A percentile compares a stretch with the other conserved stretches of the same genome.
These are phyloP conservation scores for Poecilia latipinna DNA, from an alignment of 2,113 vertebrate genomes.

Conservation along the genomic window DNA sequence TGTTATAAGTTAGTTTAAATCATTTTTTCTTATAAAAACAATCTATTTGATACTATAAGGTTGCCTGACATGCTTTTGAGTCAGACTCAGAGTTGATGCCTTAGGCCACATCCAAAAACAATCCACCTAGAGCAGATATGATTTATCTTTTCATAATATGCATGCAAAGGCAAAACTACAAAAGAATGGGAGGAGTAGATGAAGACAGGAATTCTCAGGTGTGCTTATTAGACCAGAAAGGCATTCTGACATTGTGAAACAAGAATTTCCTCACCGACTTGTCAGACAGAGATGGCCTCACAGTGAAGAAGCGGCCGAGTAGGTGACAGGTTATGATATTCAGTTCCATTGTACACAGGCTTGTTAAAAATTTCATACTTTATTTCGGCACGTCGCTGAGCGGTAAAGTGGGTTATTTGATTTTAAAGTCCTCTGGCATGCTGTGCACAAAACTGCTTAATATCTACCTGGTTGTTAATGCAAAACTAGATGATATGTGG, in stretches of 20 bases:
- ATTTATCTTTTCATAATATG: background rate
- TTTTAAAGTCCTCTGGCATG: background rate
- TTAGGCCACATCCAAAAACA: background rate
- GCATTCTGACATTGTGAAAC: conserved; percentile 54
- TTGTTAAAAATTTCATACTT: background rate
- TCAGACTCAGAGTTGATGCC: background rate
- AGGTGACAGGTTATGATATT: background rate
- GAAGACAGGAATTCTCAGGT: conserved; percentile 13
- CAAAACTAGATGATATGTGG: too few species aligned
- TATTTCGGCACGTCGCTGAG: background rate
- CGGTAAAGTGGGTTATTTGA: background rate
- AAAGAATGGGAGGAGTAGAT: background rate
- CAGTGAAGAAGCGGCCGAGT: background rate
- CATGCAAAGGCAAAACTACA: background rate
- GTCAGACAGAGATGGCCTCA: conserved; percentile 20
- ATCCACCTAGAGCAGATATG: conserved; percentile 22
- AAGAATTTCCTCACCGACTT: conserved; percentile 23
- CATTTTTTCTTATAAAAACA: background rate
- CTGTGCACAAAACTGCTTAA: background rate
- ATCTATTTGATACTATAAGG: background rate
- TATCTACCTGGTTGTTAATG: too few species aligned
- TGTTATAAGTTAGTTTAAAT: background rate
- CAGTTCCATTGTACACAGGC: background rate
- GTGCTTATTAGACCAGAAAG: background rate
- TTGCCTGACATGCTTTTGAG: background rate